A percentile compares a stretch with the other conserved stretches of the same genome.
Evolutionary conservation across 2,113 vertebrate species (phyloP).

Genomic region (Stictonetta naevosa): DNA sequence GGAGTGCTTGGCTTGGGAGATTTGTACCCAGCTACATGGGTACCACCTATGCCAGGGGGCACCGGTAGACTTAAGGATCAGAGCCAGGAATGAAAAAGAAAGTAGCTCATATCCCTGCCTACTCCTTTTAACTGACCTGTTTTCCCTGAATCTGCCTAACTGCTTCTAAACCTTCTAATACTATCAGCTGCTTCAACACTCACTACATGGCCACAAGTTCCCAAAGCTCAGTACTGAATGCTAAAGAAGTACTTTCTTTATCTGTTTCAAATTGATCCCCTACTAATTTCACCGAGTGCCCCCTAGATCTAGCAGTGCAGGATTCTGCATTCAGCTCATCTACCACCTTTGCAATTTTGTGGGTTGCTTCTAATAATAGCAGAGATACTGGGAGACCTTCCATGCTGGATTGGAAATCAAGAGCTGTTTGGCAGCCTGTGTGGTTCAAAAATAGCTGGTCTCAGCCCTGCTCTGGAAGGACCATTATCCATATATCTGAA

Average conservation of each 20-base stretch:
- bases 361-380: constrained; percentile 30
- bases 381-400: neutral
- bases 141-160: constrained; percentile 7
- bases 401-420: neutral
- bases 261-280: constrained; percentile 5
- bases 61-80: neutral
- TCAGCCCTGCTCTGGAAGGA: neutral
- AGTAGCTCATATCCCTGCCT: neutral
- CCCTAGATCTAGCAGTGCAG: neutral
- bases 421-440: neutral
- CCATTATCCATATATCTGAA: neutral
- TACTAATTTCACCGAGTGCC: neutral
- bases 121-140: neutral
- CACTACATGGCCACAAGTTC: neutral
- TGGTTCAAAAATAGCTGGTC: constrained; percentile 7
- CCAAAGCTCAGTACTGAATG: neutral
- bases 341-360: neutral
- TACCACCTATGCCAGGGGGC: neutral
- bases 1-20: neutral
- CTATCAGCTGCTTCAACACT: neutral
- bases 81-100: neutral
- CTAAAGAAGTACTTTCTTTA: constrained; percentile 9
- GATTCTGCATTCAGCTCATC: constrained; percentile 2
- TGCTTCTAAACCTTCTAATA: neutral
- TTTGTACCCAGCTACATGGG: neutral